phyloP scores from a whole-genome alignment of 2,113 vertebrate species.

The Typhlomys cinereus region DNA sequence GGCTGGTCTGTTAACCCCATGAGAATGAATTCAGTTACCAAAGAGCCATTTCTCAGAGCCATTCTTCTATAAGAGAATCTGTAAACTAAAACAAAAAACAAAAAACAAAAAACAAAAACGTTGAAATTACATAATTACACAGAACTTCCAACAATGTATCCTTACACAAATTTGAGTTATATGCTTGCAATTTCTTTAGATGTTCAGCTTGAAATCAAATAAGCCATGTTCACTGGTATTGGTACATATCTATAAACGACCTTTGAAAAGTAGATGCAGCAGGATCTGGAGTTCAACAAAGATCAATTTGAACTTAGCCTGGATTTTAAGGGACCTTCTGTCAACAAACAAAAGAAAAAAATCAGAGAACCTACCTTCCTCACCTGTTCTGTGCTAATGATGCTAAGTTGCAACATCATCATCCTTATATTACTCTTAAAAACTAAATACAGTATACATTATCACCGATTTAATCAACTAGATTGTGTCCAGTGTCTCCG shows the following conservation, averaged over 20 bases:
- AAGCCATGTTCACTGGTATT: too few species aligned
- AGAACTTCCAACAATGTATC: neutral
- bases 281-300: too few species aligned
- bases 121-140: neutral
- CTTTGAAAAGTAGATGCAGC: too few species aligned
- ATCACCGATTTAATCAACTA: too few species aligned
- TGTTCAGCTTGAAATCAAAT: too few species aligned
- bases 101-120: neutral
- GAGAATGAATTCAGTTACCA: constrained; percentile 20
- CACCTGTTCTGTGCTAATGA: too few species aligned
- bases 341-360: too few species aligned
- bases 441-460: neutral
- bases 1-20: neutral
- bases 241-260: too few species aligned
- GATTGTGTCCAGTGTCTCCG: rapidly evolving
- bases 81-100: neutral
- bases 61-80: constrained; percentile 3
- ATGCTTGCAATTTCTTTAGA: neutral
- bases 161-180: neutral
- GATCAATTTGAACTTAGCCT: too few species aligned
- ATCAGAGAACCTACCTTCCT: too few species aligned
- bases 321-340: too few species aligned
- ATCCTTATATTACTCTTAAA: neutral
- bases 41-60: neutral
- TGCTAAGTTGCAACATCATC: too few species aligned